Conservation (phyloP, 2,888 invertebrate species). For the Argyra leucocephala region DNA sequence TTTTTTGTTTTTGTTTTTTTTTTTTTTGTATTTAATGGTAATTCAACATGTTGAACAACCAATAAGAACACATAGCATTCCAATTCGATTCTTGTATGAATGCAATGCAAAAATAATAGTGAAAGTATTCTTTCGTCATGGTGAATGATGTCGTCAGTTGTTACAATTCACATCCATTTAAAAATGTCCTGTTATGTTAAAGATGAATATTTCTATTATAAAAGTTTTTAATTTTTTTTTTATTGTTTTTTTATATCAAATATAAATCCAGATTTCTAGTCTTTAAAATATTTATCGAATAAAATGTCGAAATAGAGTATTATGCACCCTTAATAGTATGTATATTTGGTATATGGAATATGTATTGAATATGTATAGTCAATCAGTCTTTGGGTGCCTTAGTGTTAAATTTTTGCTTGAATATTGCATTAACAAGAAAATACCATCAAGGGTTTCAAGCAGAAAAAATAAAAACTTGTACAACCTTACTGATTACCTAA, state of each 20-base stretch:
- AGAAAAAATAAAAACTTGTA: not conserved
- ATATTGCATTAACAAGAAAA: not conserved
- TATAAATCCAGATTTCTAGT: too few species aligned
- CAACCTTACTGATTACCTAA: constrained; percentile 6
- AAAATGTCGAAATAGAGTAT: too few species aligned
- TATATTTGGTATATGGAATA: too few species aligned
- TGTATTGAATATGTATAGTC: too few species aligned
- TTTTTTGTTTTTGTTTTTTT: not conserved
- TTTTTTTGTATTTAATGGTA: not conserved
- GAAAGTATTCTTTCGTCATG: not conserved
- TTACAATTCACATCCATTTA: not conserved
- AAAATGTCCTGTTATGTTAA: not conserved
- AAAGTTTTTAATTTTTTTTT: too few species aligned
- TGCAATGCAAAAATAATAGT: not conserved
- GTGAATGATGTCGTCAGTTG: not conserved
- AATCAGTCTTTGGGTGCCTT: too few species aligned
- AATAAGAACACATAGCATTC: not conserved
- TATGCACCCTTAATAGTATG: too few species aligned
- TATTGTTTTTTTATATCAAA: too few species aligned
- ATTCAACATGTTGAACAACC: not conserved
- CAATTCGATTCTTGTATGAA: not conserved
- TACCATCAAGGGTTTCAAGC: not conserved
- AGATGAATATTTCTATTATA: too few species aligned
- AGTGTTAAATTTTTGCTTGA: not conserved
- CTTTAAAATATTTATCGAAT: too few species aligned